Evolutionary conservation across 1,140 invertebrate genomes (phyloP).

Genomic region (Oryctes rhinoceros): DNA sequence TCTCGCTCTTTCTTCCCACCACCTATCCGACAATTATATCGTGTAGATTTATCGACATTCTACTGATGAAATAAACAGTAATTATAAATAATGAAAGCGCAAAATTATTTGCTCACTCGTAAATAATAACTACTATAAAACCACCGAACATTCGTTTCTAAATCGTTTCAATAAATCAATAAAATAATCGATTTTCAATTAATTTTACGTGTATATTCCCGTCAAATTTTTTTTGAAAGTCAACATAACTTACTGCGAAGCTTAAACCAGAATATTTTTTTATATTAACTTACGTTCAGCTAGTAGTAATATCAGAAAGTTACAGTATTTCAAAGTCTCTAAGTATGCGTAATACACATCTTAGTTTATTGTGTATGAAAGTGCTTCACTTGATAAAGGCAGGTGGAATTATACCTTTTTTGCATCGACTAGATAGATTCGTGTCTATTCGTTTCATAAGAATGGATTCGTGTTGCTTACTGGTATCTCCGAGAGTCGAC

Average conservation of each 20-base stretch:
- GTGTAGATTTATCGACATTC: constrained; percentile 22
- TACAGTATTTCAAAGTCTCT: neutral
- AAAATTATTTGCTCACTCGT: constrained; percentile 28
- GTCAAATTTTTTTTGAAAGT: neutral
- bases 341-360: too few species aligned
- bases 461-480: too few species aligned
- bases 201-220: constrained; percentile 38
- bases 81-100: constrained; percentile 47
- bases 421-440: too few species aligned
- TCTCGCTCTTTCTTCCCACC: neutral
- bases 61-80: constrained; percentile 45
- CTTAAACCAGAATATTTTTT: neutral
- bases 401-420: too few species aligned
- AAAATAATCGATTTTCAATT: constrained; percentile 47
- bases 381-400: too few species aligned
- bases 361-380: too few species aligned
- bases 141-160: constrained; percentile 41
- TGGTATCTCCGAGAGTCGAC: too few species aligned
- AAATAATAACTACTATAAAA: constrained; percentile 43
- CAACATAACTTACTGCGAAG: neutral
- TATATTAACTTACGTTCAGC: neutral
- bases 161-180: constrained; percentile 45
- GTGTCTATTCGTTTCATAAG: too few species aligned
- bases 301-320: neutral
- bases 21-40: constrained; percentile 1